Percentiles rank a stretch among this genome's conserved stretches.
These are phyloP conservation scores for Pteruthius melanotis DNA, from an alignment of 2,113 vertebrate species.

Conservation along the genomic window DNA sequence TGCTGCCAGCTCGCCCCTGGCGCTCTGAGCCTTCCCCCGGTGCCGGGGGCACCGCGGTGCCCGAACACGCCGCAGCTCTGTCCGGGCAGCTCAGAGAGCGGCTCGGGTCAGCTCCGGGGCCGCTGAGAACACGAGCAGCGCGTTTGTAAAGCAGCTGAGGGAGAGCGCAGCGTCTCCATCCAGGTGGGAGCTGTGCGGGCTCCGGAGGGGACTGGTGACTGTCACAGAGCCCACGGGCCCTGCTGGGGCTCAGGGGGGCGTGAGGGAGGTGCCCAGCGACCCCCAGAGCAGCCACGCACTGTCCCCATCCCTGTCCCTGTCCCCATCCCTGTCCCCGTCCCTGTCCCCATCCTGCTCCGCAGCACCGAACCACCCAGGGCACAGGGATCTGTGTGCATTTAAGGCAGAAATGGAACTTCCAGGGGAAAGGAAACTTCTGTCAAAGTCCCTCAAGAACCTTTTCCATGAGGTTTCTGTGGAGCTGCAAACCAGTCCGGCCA, in stretches of 20 bases:
- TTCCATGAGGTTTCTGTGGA: not conserved
- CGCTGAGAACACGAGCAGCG: not conserved
- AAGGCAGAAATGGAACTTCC: not conserved
- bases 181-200: not conserved
- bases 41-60: not conserved
- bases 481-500: not conserved
- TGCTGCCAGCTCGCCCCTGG: not conserved
- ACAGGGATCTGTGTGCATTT: not conserved
- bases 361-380: not conserved
- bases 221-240: not conserved
- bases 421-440: not conserved
- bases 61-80: not conserved
- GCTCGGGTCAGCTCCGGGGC: not conserved
- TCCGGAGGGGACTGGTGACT: not conserved
- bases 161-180: accelerated
- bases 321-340: not conserved
- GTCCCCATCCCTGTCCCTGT: not conserved
- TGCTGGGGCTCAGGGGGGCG: not conserved
- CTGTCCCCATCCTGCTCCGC: not conserved
- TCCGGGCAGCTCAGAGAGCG: not conserved
- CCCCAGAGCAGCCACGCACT: not conserved
- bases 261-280: not conserved
- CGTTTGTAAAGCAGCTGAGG: accelerated
- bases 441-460: not conserved
- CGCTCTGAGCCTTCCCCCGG: not conserved